Base-by-base conservation (phyloP, 2,113 vertebrate species). In the Cathartes aura region DNA sequence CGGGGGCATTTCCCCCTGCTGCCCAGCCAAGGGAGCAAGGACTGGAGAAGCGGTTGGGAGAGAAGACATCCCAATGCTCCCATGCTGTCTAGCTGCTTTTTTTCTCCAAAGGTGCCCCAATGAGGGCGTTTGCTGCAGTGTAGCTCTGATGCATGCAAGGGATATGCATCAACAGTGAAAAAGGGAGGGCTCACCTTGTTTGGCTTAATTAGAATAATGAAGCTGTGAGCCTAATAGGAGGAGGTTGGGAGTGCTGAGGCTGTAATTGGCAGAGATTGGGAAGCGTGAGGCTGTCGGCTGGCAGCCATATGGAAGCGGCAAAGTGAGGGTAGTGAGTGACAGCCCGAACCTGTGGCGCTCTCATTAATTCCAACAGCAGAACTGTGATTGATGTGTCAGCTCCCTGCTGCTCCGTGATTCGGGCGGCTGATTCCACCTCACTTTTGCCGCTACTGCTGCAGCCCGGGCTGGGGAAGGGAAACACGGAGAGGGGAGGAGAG, bases 301-400 rank as follows among this genome's bases (percentile, higher is more conserved):
- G 96, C 95, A 94, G 96, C 97, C 97, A 97, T 97, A 98, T 98
- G 98, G 98, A 98, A 96, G 96, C 97, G 70, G 96, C 97, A 97
- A 95, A 98, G 96, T 96, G 96, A 97, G 96, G 94, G 95, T 56
- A 95, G 87, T 97, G 97, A 98, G 93, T 98, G 98, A 98, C 98
- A 98, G 98, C 95, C 96, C 80, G 95, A 90, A 98, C 97, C 97
- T 96, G 96, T 96, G 96, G 97, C 72, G 96, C 82, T 89, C 97
- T 98, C 98, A 98, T 97, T 97, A 97, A 98, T 98, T 98, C 97
- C 96, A 97, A 91, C 96, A 96, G 97, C 97, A 97, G 97, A 97
- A 93, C 96, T 79, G 95, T 97, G 97, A 98, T 97, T 95, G 98
- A 98, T 98, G 97, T 97, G 97, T 96, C 98, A 98, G 97, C 96